Conservation (phyloP, 2,113 vertebrate species). For the Triplophysa siluroides region DNA sequence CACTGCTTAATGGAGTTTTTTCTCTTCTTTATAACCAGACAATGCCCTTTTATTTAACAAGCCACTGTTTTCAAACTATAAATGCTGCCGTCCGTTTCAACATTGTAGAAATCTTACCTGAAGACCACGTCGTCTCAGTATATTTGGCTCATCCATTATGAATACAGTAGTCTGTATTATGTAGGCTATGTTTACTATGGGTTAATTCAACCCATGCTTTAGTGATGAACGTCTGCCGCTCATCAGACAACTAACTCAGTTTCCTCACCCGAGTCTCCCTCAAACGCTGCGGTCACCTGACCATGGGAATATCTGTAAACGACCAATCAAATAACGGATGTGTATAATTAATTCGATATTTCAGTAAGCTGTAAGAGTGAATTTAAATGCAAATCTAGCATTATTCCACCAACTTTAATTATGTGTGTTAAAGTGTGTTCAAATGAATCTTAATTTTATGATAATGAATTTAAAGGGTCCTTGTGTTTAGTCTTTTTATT, state of each 20-base stretch:
- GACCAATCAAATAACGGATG: constrained; percentile 13
- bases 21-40: no score
- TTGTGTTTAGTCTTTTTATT: no score
- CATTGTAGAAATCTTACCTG: constrained; percentile 61
- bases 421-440: no score
- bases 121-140: constrained; percentile 74
- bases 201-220: constrained; percentile 16
- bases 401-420: no score
- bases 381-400: no score
- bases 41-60: no score
- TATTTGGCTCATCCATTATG: constrained; percentile 73
- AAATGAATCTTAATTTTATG: no score
- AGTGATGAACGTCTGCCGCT: not conserved
- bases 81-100: no score
- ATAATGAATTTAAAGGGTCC: no score
- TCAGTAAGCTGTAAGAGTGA: not conserved
- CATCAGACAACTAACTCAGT: not conserved
- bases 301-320: constrained; percentile 12
- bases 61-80: no score
- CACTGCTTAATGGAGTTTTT: no score
- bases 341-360: not conserved
- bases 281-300: constrained; percentile 37
- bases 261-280: constrained; percentile 1
- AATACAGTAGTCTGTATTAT: not conserved
- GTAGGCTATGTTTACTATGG: not conserved